Evolutionary conservation across 1,140 invertebrate species (phyloP), one percentile per base, ranked within the genome.

Genomic region (Lethrus apterus): DNA sequence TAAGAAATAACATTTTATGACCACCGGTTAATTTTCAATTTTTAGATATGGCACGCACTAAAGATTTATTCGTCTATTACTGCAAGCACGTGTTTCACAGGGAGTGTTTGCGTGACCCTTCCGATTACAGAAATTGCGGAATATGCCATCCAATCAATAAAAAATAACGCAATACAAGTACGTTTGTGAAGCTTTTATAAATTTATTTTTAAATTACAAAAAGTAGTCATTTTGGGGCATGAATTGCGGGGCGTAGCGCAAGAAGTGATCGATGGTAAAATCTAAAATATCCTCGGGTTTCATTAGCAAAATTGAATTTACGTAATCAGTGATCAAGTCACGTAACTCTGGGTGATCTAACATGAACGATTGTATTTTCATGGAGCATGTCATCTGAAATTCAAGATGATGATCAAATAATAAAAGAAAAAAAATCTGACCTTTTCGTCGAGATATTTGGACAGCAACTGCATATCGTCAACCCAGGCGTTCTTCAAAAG

Each of bases 61-160:
- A 31, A 70, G 56, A 62, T 65, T 68, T 93, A 51, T 70, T 84
- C 46, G 76, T 89, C 30, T 97, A 93, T 65, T 86, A 89, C 62
- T 97, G 92, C 62, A 81, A 82, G 50, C 93, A 97, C 70, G 77
- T 80, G 0, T 95, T 93, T 65, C 93, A 97, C 66, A 79, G 85
- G 63, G 76, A 81, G 46, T 96, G 93, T 70, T 65, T 93, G 51
- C 76, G 78, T 0, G 66, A 42, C 60, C n/a, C 17, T 26, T 14
- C 10, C 1, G 50, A 55, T 20, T 44, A 48, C 5, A 50, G 42
- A 4, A 54, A 43, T 13, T 66, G 64, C 36, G 60, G 52, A 2
- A 58, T 66, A 13, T 66, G 64, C 51, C 54, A 60, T 44, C 52
- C 58, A 4, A 60, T 15, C 33, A 58, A 47, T 41, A 38, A 31